Conservation (phyloP, 2,888 invertebrate genomes). For the Trilocha varians region DNA sequence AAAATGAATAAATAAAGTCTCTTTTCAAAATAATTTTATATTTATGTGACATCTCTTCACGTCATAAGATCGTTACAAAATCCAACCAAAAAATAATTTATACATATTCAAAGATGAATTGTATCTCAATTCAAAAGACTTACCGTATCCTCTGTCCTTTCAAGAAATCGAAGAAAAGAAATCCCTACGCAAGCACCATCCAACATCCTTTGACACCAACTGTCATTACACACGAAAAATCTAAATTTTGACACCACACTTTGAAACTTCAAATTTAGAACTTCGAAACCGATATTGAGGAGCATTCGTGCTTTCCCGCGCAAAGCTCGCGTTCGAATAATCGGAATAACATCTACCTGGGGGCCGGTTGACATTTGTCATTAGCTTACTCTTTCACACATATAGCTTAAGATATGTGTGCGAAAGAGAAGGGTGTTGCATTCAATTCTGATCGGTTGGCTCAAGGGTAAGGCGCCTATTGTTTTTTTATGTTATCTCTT, state of each 20-base stretch:
- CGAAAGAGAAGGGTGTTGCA: conserved; percentile 30
- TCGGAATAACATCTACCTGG: conserved; percentile 53
- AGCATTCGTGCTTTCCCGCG: conserved; percentile 57
- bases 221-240: conserved; percentile 37
- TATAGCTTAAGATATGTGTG: conserved; percentile 3
- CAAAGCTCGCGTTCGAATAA: conserved; percentile 65
- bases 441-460: conserved; percentile 54
- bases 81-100: background rate
- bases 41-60: too few species aligned
- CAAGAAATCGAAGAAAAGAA: conserved; percentile 39
- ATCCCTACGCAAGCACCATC: conserved; percentile 47
- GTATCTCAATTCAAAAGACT: conserved; percentile 33
- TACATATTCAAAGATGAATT: conserved; percentile 21
- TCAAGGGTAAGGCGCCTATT: conserved; percentile 44
- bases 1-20: too few species aligned
- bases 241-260: too few species aligned
- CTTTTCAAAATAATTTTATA: too few species aligned
- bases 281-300: background rate
- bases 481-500: conserved; percentile 58
- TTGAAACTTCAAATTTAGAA: too few species aligned
- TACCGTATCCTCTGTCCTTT: conserved; percentile 48
- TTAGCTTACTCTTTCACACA: conserved; percentile 30
- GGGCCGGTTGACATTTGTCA: conserved; percentile 49
- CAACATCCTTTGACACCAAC: conserved; percentile 35
- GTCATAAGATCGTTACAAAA: too few species aligned